A percentile compares a stretch with the other conserved stretches of the same genome.
Evolutionary conservation across 2,797 vertebrate genomes (phyloP).

Genomic region (Setipinna tenuifilis): DNA sequence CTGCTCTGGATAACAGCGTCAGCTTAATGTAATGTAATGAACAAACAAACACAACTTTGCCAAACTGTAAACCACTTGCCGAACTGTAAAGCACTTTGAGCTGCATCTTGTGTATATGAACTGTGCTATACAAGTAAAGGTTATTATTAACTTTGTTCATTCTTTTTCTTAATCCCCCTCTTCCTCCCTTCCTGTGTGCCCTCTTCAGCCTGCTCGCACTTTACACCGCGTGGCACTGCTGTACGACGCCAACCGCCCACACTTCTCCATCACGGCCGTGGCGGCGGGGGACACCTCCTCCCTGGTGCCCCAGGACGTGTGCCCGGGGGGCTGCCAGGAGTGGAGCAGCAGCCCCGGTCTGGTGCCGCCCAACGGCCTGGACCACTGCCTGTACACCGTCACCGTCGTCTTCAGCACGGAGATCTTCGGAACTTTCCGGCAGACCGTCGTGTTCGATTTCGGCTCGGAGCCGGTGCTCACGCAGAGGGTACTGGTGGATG

Average conservation of each 20-base stretch:
- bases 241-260: slow-evolving; percentile 96
- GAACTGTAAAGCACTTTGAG: too few relatives aligned
- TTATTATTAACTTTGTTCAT: background rate
- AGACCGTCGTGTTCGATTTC: slow-evolving; percentile 99
- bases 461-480: slow-evolving; percentile 97
- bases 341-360: slow-evolving; percentile 89
- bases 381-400: slow-evolving; percentile 94
- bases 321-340: slow-evolving; percentile 88
- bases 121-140: too few relatives aligned
- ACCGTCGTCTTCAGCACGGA: slow-evolving; percentile 95
- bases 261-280: slow-evolving; percentile 93
- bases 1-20: too few relatives aligned
- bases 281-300: slow-evolving; percentile 83
- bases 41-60: too few relatives aligned
- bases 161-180: too few relatives aligned
- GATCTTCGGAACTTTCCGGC: slow-evolving; percentile 98
- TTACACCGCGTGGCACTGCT: slow-evolving; percentile 93
- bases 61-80: too few relatives aligned
- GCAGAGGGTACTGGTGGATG: slow-evolving; percentile 98
- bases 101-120: too few relatives aligned
- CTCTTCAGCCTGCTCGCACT: slow-evolving; percentile 86
- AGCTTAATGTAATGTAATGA: too few relatives aligned
- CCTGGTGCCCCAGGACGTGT: slow-evolving; percentile 86
- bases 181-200: background rate
- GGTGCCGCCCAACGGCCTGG: slow-evolving; percentile 83